A percentile compares a stretch with the other conserved stretches of the same genome.
These are phyloP conservation scores for Magallana ariakensis DNA, from an alignment of 1,140 invertebrate genomes.

Conservation along the genomic window DNA sequence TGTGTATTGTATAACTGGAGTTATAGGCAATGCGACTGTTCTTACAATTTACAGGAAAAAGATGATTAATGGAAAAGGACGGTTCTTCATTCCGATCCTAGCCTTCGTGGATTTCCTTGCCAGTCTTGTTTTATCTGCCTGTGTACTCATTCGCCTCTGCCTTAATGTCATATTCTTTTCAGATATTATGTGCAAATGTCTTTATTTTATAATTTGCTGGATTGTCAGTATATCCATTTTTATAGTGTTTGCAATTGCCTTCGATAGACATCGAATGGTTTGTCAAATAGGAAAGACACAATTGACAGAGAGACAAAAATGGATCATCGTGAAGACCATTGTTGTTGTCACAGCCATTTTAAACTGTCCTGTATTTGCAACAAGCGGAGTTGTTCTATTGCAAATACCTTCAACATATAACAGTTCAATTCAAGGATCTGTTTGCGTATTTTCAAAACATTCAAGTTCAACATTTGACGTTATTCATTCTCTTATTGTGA, in stretches of 20 bases:
- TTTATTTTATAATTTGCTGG: not conserved
- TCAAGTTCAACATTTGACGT: not conserved
- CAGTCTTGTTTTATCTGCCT: not conserved
- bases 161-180: not conserved
- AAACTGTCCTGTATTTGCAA: not conserved
- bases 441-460: not conserved
- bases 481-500: not conserved
- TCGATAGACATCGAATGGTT: not conserved
- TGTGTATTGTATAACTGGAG: not conserved
- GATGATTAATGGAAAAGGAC: not conserved
- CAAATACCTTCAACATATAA: not conserved
- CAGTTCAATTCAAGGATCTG: not conserved
- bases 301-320: not conserved
- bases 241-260: not conserved
- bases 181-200: not conserved
- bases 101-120: not conserved
- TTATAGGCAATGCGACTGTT: not conserved
- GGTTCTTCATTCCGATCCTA: not conserved
- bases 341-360: not conserved
- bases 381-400: not conserved
- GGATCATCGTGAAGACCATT: not conserved
- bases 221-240: not conserved
- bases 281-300: not conserved
- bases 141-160: not conserved
- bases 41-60: not conserved